Evolutionary conservation across 2,888 invertebrate genomes (phyloP).

Genomic region (Macaria notata): DNA sequence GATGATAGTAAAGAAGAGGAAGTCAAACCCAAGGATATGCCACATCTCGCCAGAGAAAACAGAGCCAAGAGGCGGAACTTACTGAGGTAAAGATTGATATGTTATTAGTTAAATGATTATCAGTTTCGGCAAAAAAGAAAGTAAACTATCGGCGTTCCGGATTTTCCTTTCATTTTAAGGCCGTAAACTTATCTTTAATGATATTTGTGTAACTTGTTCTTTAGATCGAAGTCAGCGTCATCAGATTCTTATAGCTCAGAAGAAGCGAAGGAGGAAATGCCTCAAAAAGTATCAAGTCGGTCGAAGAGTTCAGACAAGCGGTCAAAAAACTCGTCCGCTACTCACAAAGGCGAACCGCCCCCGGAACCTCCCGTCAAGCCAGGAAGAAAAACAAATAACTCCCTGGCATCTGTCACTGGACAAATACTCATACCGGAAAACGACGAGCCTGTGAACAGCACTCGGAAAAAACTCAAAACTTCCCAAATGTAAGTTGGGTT

Average conservation of each 20-base stretch:
- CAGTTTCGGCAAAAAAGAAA: too few species aligned
- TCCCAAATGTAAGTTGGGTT: conserved; percentile 83
- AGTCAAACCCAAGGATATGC: conserved; percentile 71
- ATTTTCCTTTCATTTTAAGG: too few species aligned
- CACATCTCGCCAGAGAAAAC: conserved; percentile 70
- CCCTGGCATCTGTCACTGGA: conserved; percentile 91
- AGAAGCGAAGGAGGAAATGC: conserved; percentile 64
- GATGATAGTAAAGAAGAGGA: conserved; percentile 70
- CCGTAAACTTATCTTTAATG: too few species aligned
- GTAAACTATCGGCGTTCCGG: too few species aligned
- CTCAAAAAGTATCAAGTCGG: conserved; percentile 59
- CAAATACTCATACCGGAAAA: conserved; percentile 88
- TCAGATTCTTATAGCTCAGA: conserved; percentile 58
- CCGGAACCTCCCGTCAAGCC: conserved; percentile 69
- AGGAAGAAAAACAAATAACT: conserved; percentile 93
- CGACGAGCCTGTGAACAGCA: conserved; percentile 69
- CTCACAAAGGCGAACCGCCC: conserved; percentile 67
- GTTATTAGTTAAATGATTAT: too few species aligned
- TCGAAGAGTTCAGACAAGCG: conserved; percentile 62
- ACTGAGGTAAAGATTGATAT: conserved; percentile 51
- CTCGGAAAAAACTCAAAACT: conserved; percentile 83
- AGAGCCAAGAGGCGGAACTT: conserved; percentile 80
- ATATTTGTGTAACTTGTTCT: neutral
- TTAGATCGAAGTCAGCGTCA: conserved; percentile 63
- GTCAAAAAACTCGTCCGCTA: conserved; percentile 64